A percentile compares a stretch with the other conserved stretches of the same genome.
phyloP scores from a whole-genome alignment of 2,797 vertebrate species.

The Mustela erminea region DNA sequence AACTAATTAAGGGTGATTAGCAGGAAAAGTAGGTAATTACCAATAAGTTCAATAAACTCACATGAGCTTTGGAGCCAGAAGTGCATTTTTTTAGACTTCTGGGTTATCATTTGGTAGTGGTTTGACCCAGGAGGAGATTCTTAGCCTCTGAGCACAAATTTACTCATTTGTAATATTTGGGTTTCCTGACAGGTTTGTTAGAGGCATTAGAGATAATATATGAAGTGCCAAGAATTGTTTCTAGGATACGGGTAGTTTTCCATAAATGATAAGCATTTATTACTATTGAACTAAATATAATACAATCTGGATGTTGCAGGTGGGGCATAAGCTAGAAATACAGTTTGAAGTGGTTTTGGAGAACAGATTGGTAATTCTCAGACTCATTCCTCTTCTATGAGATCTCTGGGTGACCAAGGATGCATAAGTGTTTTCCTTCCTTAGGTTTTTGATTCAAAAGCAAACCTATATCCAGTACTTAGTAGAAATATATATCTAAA shows the following conservation, averaged over 20 bases:
- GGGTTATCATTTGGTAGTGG: background rate
- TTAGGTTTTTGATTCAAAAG: background rate
- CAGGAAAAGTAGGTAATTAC: conserved; percentile 11
- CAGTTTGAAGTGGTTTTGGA: background rate
- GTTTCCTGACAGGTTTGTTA: background rate
- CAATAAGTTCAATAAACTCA: conserved; percentile 34
- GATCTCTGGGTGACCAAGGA: background rate
- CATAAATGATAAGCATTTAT: background rate
- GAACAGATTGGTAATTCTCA: conserved; percentile 24
- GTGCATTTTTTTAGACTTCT: background rate
- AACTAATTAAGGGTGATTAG: conserved; percentile 36
- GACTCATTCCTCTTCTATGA: background rate
- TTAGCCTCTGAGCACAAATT: background rate
- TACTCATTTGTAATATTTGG: background rate
- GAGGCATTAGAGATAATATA: background rate
- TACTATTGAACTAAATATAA: background rate
- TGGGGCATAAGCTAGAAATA: background rate
- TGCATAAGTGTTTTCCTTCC: background rate
- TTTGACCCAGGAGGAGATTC: background rate
- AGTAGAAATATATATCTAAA: conserved; percentile 29
- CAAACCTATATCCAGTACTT: conserved; percentile 18
- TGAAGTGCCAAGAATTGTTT: background rate
- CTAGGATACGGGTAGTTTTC: background rate
- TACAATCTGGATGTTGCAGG: background rate
- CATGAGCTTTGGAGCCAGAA: background rate